A percentile compares a stretch with the other conserved stretches of the same genome.
Evolutionary conservation across 2,113 vertebrate species (phyloP).

Genomic region (Empidonax alnorum): DNA sequence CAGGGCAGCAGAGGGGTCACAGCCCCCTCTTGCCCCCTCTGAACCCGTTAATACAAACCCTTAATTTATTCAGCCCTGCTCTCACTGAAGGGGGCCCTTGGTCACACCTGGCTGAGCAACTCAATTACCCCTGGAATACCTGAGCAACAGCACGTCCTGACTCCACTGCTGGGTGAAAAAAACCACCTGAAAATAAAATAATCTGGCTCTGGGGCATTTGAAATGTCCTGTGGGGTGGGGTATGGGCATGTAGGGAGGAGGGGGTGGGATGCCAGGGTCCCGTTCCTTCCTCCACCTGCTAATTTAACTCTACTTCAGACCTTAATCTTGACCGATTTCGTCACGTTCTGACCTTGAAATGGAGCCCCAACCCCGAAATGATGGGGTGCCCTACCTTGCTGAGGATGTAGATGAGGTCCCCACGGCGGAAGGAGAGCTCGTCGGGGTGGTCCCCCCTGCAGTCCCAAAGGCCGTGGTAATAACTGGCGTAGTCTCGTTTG

Average conservation of each 20-base stretch:
- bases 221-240: conserved; percentile 16
- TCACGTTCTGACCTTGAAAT: not conserved
- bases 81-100: conserved; percentile 77
- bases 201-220: conserved; percentile 72
- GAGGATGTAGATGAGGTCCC: conserved; percentile 90
- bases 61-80: conserved; percentile 12
- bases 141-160: conserved; percentile 81
- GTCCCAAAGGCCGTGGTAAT: conserved; percentile 93
- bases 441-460: conserved; percentile 85
- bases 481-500: conserved; percentile 78
- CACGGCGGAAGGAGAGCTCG: conserved; percentile 89
- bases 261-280: not conserved
- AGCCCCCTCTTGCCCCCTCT: not conserved
- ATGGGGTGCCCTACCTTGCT: conserved; percentile 85
- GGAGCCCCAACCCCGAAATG: fast-evolving
- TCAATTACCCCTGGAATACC: conserved; percentile 85
- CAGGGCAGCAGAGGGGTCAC: not conserved
- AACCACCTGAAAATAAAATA: not conserved
- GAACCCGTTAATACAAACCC: conserved; percentile 32
- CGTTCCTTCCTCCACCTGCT: not conserved
- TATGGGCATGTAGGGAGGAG: fast-evolving
- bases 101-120: conserved; percentile 83
- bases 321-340: not conserved
- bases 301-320: no score
- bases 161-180: conserved; percentile 72